Base-by-base conservation (phyloP, 1,140 invertebrate species). In the Camponotus floridanus region DNA sequence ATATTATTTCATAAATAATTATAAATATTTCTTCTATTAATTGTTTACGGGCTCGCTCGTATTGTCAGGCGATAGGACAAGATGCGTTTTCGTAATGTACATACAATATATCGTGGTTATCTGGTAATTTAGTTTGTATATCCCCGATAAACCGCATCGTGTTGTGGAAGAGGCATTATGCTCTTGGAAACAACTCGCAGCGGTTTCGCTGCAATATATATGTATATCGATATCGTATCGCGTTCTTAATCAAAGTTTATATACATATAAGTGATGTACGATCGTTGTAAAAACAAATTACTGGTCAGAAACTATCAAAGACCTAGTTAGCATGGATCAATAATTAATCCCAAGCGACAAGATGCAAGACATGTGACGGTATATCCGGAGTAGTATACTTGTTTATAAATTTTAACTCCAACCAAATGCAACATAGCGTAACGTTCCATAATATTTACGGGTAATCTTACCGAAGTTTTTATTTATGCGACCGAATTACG, bases 151-250 rank as follows among this genome's bases (percentile, higher is more conserved):
- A 87, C 62, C 61, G 31, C 64, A 31, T 8, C 33, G 13, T 51
- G 13, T 51, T 51, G 45, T 64, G 71, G 51, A 76, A 85, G 71
- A 85, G 64, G 36, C 71, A 87, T 87, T 85, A 87, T 45, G 18
- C 31, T 79, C 71, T 74, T 39, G 48, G 36, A 42, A 83, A 67
- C 78, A 57, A 67, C 45, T 64, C 21, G 57, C 26, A 45, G 26
- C 5, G 21, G 39, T 79, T 21, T 65, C 13, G 3, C 33, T 51
- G 15, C 7, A 42, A 8, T 42, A 33, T 13, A 21, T 59, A 26
- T 36, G 26, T 59, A 64, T 42, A 45, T 78, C 76, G 39, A 48
- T 78, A 78, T 26, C 36, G n/a, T 59, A 33, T 13, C 7, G n/a
- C 7, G n/a, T 18, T 68, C 45, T 26, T 31, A n/a, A 0, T 79